Evolutionary conservation across 2,888 invertebrate species (phyloP).

Genomic region (Amiota communis): DNA sequence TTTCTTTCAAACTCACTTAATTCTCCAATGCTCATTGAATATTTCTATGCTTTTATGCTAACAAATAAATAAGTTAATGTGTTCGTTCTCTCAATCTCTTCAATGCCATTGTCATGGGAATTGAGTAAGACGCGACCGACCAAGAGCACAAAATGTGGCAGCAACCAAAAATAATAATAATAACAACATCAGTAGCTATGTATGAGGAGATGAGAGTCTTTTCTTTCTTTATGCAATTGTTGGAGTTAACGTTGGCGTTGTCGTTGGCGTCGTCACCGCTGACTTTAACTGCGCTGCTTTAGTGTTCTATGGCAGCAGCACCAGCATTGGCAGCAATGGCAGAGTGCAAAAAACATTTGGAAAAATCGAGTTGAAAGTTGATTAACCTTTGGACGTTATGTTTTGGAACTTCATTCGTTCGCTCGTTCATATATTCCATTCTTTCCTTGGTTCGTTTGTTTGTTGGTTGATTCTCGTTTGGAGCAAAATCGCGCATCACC

Average conservation of each 20-base stretch:
- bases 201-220: constrained; percentile 45
- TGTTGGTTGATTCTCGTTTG: too few relatives aligned
- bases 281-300: constrained; percentile 39
- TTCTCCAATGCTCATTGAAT: not conserved
- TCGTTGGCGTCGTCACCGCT: constrained; percentile 33
- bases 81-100: constrained; percentile 44
- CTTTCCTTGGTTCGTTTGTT: not conserved
- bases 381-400: constrained; percentile 70
- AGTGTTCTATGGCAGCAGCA: constrained; percentile 48
- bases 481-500: too few relatives aligned
- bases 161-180: constrained; percentile 13
- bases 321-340: too few relatives aligned
- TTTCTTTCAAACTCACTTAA: too few relatives aligned
- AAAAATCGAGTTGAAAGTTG: constrained; percentile 60
- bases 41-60: constrained; percentile 32
- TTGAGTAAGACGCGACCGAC: constrained; percentile 7
- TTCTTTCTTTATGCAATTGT: not conserved
- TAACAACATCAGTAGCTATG: constrained; percentile 47
- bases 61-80: not conserved
- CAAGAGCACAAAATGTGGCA: constrained; percentile 25
- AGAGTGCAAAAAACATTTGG: constrained; percentile 29
- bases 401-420: constrained; percentile 65
- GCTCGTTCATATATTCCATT: not conserved
- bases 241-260: not conserved
- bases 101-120: constrained; percentile 67